Base-by-base conservation (phyloP, 2,888 invertebrate species). In the Phragmatobia fuliginosa region DNA sequence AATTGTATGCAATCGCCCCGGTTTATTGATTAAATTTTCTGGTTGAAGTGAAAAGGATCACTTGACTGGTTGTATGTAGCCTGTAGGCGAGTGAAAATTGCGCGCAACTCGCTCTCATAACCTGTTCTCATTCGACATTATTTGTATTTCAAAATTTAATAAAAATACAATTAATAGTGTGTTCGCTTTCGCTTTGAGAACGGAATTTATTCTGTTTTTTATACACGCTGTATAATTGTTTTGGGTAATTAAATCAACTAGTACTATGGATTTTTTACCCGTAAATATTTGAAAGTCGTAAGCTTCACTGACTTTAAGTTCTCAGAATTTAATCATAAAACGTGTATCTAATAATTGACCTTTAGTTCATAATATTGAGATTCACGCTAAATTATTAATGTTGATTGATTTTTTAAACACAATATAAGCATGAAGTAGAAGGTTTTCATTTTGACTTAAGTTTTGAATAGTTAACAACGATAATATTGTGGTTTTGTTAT, bases 1-100 rank as follows among this genome's bases (percentile, higher is more conserved):
- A 25, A 25, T 25, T 28, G 16, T 16, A 5, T 56, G 56, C 28
- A 56, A 25, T 25, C 52, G 28, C 28, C 16, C 0, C 28, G 16
- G 28, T 56, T 56, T 56, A 56, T 56, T 56, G 56, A 56, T 56
- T 28, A 56, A 16, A 28, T 56, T 56, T 56, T 56, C 56, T 56
- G 16, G 28, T 56, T 25, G 56, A 28, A 56, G 28, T 28, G 16
- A 7, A 56, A 56, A 56, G 28, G 16, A 56, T 28, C 28, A 16
- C 28, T 28, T 56, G 16, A 0, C 52, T 41, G 41, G 16, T 16
- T 49, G n/a, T 1, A 49, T 49, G n/a, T 1, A 49, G 21, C 21
- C n/a, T 49, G 49, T 49, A 28, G 25, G 25, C 14, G 52, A 52
- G 25, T 52, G 52, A 28, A 52, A 25, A 52, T 52, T 52, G 52